Evolutionary conservation across 2,797 vertebrate species (phyloP).

Genomic region (Chrosomus eos): DNA sequence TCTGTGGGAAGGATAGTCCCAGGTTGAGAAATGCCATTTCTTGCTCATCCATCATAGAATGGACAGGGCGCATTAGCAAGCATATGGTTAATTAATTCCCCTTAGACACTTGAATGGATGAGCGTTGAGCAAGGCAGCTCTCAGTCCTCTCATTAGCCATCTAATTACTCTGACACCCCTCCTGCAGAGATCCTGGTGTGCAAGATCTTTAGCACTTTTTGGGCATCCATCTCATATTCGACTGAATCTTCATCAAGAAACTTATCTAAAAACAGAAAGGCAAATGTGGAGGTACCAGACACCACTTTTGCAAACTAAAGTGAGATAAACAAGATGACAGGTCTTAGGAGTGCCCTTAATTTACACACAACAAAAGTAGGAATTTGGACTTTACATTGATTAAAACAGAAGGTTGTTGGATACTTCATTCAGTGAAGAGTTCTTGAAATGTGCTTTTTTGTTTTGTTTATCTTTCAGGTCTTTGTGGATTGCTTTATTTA

Average conservation of each 20-base stretch:
- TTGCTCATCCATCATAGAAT: slow-evolving; percentile 52
- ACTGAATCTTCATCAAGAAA: slow-evolving; percentile 34
- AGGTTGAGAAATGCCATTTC: slow-evolving; percentile 42
- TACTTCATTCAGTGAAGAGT: not conserved
- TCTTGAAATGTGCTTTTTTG: not conserved
- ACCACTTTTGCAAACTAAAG: not conserved
- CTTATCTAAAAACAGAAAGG: not conserved
- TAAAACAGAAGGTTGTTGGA: not conserved
- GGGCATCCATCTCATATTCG: slow-evolving; percentile 33
- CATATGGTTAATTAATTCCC: slow-evolving; percentile 68
- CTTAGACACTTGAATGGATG: slow-evolving; percentile 62
- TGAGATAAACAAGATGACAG: slow-evolving; percentile 10
- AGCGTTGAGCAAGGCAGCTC: slow-evolving; percentile 55
- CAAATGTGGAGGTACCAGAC: not conserved
- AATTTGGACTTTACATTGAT: slow-evolving; percentile 1
- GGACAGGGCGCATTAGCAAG: slow-evolving; percentile 50
- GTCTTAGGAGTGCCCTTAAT: not conserved
- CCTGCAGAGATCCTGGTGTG: slow-evolving; percentile 35
- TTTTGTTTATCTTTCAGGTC: not conserved
- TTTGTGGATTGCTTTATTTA: not conserved
- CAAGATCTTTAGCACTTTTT: slow-evolving; percentile 41
- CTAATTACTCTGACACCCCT: slow-evolving; percentile 62
- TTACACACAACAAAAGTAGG: not conserved
- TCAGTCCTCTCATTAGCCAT: slow-evolving; percentile 61
- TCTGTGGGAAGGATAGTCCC: not conserved